These are phyloP conservation scores for Pentamera pediparva DNA, from an alignment of 53 echinoderm and acorn worm species.

Conservation along the genomic window DNA sequence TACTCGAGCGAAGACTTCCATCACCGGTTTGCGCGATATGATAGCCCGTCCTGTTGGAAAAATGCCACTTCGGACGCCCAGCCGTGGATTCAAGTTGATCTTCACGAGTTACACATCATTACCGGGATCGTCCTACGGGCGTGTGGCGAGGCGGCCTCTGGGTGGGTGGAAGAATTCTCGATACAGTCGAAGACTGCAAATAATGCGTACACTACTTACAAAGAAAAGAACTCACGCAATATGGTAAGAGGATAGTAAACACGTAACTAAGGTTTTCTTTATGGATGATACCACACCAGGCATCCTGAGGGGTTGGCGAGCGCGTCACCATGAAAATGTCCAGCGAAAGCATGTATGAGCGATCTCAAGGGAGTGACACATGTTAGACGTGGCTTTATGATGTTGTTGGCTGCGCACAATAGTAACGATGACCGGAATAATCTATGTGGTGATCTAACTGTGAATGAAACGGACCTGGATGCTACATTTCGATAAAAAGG, in stretches of 20 bases:
- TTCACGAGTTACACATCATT: not conserved
- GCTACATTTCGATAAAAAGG: too few species aligned
- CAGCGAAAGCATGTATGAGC: too few species aligned
- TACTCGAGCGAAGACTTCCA: not conserved
- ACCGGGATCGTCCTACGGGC: conserved; percentile 9
- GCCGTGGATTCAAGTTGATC: conserved; percentile 16
- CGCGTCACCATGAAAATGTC: too few species aligned
- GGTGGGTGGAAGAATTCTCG: not conserved
- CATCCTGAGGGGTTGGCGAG: too few species aligned
- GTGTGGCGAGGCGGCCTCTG: not conserved
- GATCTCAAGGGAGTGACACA: too few species aligned
- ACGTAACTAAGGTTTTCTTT: too few species aligned
- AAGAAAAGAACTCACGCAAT: not conserved
- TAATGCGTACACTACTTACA: not conserved
- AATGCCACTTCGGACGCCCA: not conserved
- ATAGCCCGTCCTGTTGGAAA: conserved; percentile 1
- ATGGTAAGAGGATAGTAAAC: not conserved
- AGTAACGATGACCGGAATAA: too few species aligned
- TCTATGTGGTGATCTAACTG: too few species aligned
- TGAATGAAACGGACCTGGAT: too few species aligned
- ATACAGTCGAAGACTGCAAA: conserved; percentile 13
- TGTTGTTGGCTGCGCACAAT: too few species aligned
- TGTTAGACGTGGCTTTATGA: too few species aligned
- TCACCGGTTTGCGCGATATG: conserved; percentile 4
- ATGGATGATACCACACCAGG: too few species aligned